Conservation (phyloP, 2,113 vertebrate genomes). For the Hymenochirus boettgeri region DNA sequence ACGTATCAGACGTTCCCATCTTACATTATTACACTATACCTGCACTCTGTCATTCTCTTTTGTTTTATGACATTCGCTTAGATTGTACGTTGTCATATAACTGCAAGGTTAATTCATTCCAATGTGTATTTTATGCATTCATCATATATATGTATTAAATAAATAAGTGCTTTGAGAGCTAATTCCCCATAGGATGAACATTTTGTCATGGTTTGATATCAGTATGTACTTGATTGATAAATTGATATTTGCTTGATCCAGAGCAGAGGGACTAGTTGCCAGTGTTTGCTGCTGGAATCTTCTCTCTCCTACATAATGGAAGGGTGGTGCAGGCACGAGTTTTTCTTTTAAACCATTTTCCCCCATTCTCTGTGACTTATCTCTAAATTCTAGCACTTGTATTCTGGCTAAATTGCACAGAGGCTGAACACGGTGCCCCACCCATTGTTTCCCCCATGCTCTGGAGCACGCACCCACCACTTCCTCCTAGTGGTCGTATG, state of each 20-base stretch:
- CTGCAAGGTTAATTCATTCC: neutral
- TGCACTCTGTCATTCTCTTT: neutral
- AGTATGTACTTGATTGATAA: neutral
- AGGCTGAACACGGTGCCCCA: neutral
- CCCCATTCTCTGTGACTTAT: slow-evolving; percentile 4
- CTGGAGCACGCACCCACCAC: too few species aligned
- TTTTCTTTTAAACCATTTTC: neutral
- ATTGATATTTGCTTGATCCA: neutral
- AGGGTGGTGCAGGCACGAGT: neutral
- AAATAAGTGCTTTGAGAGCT: neutral
- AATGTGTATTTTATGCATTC: neutral
- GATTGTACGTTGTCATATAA: too few species aligned
- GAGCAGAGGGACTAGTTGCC: neutral
- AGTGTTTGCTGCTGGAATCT: neutral
- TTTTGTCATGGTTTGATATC: neutral
- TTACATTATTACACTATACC: neutral
- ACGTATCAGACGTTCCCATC: slow-evolving; percentile 1
- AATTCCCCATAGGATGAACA: neutral
- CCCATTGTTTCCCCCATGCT: neutral
- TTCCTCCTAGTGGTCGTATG: too few species aligned
- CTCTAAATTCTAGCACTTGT: neutral
- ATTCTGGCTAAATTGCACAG: neutral
- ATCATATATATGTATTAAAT: too few species aligned
- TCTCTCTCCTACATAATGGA: neutral
- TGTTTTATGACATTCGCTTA: neutral